Percentiles rank a stretch among this genome's conserved stretches.
These are phyloP conservation scores for Eueremaeus valkanovi DNA, from an alignment of 2,888 invertebrate genomes.

Conservation along the genomic window DNA sequence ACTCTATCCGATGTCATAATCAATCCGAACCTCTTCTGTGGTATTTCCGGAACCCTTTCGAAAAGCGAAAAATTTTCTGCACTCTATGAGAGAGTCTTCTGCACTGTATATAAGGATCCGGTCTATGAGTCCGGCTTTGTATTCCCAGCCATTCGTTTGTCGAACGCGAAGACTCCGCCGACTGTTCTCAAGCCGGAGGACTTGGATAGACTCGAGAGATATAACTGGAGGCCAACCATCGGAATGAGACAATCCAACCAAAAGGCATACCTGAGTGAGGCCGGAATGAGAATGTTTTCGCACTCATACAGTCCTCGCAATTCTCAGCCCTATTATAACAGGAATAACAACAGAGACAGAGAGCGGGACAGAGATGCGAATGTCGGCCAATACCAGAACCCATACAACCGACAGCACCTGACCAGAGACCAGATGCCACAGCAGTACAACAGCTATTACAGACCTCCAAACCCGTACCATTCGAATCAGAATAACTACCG, in stretches of 20 bases:
- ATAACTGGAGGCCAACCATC: conserved; percentile 69
- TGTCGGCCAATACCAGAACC: not conserved
- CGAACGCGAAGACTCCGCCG: conserved; percentile 63
- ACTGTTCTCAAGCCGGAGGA: conserved; percentile 74
- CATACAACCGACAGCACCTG: not conserved
- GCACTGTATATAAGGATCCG: conserved; percentile 67
- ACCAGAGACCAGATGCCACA: conserved; percentile 1
- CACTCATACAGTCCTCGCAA: not conserved
- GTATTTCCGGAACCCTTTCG: conserved; percentile 59
- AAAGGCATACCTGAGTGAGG: conserved; percentile 8
- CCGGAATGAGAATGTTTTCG: conserved; percentile 7
- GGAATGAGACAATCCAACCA: conserved; percentile 60
- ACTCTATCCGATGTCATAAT: conserved; percentile 50
- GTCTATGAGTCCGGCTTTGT: conserved; percentile 67
- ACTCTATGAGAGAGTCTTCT: conserved; percentile 32
- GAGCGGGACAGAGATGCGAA: not conserved
- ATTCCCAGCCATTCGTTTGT: conserved; percentile 67
- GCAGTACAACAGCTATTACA: conserved; percentile 13
- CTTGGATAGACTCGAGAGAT: conserved; percentile 47
- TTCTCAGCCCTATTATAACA: not conserved
- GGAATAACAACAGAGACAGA: too few relatives aligned
- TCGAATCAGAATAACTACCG: not conserved
- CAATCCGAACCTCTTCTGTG: conserved; percentile 66
- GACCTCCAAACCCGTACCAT: not conserved
- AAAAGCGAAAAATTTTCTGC: conserved; percentile 39